Evolutionary conservation across 2,113 vertebrate species (phyloP).

Genomic region (Notothenia rossii): DNA sequence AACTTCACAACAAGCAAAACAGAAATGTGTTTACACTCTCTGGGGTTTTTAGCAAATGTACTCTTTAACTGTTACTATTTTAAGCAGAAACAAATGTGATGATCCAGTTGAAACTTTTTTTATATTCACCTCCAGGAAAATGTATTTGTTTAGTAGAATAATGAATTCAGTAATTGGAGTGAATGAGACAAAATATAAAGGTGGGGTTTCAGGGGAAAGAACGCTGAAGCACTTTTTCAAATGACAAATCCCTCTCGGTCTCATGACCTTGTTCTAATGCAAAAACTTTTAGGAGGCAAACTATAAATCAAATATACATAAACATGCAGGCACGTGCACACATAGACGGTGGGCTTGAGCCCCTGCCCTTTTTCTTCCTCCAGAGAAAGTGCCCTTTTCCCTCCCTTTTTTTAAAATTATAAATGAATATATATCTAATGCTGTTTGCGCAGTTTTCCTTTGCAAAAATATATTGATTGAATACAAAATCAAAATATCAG

Average conservation of each 20-base stretch:
- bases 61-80: conserved; percentile 7
- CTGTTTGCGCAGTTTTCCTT: too few relatives aligned
- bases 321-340: too few relatives aligned
- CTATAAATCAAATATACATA: conserved; percentile 19
- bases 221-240: not conserved
- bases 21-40: conserved; percentile 4
- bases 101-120: conserved; percentile 1
- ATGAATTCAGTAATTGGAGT: not conserved
- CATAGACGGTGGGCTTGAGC: too few relatives aligned
- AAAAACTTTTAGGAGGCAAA: not conserved
- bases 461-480: too few relatives aligned
- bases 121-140: not conserved
- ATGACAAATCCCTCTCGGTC: conserved; percentile 34
- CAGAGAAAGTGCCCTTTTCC: too few relatives aligned
- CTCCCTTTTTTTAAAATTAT: too few relatives aligned
- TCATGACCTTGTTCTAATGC: conserved; percentile 21
- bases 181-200: not conserved
- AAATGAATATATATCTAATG: too few relatives aligned
- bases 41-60: conserved; percentile 8
- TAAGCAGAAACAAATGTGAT: conserved; percentile 5
- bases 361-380: too few relatives aligned
- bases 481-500: too few relatives aligned
- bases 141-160: not conserved
- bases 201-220: not conserved
- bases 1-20: not conserved